Percentiles rank a stretch among this genome's conserved stretches.
Conservation (phyloP, 2,888 invertebrate species). For the Parascotia fuliginaria region DNA sequence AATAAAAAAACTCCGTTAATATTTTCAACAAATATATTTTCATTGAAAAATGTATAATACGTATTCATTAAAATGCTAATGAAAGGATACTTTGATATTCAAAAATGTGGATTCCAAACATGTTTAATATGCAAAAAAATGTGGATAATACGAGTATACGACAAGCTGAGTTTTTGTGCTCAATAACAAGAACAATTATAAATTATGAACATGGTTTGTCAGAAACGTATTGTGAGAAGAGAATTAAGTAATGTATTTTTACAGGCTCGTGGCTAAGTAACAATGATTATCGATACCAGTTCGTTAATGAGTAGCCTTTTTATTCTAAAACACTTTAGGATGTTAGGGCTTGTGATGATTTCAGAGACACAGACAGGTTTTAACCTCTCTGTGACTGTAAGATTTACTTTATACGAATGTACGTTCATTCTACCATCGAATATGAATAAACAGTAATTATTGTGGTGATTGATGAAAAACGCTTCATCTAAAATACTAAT, state of each 20-base stretch:
- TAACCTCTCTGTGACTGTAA: too few relatives aligned
- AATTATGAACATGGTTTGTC: not conserved
- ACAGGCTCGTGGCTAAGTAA: not conserved
- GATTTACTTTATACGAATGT: too few relatives aligned
- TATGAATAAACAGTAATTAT: too few relatives aligned
- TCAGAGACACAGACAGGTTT: too few relatives aligned
- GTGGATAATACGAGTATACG: constrained; percentile 1
- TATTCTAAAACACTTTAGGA: too few relatives aligned
- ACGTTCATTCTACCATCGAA: too few relatives aligned
- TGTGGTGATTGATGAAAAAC: too few relatives aligned
- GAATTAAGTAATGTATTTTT: not conserved
- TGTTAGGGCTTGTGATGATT: too few relatives aligned
- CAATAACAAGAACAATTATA: constrained; percentile 6
- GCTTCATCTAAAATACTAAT: too few relatives aligned
- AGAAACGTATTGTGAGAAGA: not conserved
- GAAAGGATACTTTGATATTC: constrained; percentile 24
- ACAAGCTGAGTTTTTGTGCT: constrained; percentile 1
- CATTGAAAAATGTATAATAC: constrained; percentile 4
- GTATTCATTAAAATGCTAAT: constrained; percentile 27
- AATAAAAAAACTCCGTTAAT: constrained; percentile 61
- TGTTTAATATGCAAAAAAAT: constrained; percentile 18
- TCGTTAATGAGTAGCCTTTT: too few relatives aligned
- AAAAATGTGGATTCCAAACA: constrained; percentile 25
- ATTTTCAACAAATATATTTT: constrained; percentile 11
- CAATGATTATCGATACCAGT: too few relatives aligned